A percentile compares a stretch with the other conserved stretches of the same genome.
These are phyloP conservation scores for Macropis europaea DNA, from an alignment of 2,888 invertebrate species.

Conservation along the genomic window DNA sequence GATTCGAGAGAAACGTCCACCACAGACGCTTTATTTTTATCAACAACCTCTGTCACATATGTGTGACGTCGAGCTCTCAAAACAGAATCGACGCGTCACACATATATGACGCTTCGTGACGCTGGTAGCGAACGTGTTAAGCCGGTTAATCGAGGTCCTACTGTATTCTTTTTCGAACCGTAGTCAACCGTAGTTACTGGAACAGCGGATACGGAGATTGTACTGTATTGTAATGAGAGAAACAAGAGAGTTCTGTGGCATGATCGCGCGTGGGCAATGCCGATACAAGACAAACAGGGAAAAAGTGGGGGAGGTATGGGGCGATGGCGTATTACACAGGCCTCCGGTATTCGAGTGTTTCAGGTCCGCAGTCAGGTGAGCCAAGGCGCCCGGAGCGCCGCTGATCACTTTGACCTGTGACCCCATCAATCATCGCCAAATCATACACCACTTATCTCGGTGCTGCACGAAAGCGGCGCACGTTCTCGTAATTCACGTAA, in stretches of 20 bases:
- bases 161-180: too few species aligned
- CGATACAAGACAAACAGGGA: neutral
- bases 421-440: slow-evolving; percentile 79
- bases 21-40: too few species aligned
- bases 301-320: slow-evolving; percentile 16
- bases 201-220: too few species aligned
- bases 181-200: too few species aligned
- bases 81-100: too few species aligned
- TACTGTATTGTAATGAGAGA: neutral
- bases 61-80: too few species aligned
- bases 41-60: too few species aligned
- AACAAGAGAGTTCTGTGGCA: neutral
- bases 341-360: slow-evolving; percentile 58
- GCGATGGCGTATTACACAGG: slow-evolving; percentile 61
- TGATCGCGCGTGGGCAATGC: slow-evolving; percentile 19
- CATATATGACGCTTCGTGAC: too few species aligned
- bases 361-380: slow-evolving; percentile 72
- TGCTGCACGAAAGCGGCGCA: slow-evolving; percentile 74
- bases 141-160: too few species aligned
- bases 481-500: slow-evolving; percentile 72
- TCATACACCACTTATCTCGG: slow-evolving; percentile 77
- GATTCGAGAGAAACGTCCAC: too few species aligned
- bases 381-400: slow-evolving; percentile 76
- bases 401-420: slow-evolving; percentile 78
- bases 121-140: too few species aligned